Evolutionary conservation across 2,888 invertebrate species (phyloP), one percentile per base, ranked within the genome.

Genomic region (Celastrina argiolus): DNA sequence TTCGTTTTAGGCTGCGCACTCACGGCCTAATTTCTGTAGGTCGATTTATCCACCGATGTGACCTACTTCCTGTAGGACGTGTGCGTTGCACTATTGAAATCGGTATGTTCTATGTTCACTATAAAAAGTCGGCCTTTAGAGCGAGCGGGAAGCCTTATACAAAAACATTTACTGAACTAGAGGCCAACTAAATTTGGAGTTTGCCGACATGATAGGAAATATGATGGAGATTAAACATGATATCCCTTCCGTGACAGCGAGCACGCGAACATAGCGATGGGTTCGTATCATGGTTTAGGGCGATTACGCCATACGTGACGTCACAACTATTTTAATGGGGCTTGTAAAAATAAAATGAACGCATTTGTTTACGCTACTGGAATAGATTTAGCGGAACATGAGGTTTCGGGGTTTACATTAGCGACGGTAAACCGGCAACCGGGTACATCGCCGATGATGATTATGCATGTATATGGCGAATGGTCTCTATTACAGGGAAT

Each of bases 241-340:
- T 18, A 59, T 59, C 59, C 31, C 18, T 18, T 34, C 36, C 61
- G 61, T 39, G 61, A 34, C 61, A 12, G 34, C 18, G 12, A 6
- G 22, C 61, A 61, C 61, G 61, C 61, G 36, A 34, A 36, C 36
- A 56, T 39, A 39, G 56, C 18, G 56, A 10, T 64, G 66, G 67
- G 67, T 56, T 56, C 58, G 59, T 34, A 34, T 34, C 61, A 58
- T 67, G 64, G 66, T 69, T 41, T 64, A 68, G 66, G 68, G 68
- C 63, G 64, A 42, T 70, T 64, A 68, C 69, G 68, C 66, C 66
- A 69, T n/a, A 3, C 8, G 39, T 66, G 42, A 70, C 69, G 64
- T 69, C 64, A 70, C 56, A 18, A 59, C 45, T 39, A 31, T 58
- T 58, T 31, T 16, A 2, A 58, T 42, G 45, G 36, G 42, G n/a